These are phyloP conservation scores for Lacerta bilineata DNA, from an alignment of 2,797 vertebrate species.

Conservation along the genomic window DNA sequence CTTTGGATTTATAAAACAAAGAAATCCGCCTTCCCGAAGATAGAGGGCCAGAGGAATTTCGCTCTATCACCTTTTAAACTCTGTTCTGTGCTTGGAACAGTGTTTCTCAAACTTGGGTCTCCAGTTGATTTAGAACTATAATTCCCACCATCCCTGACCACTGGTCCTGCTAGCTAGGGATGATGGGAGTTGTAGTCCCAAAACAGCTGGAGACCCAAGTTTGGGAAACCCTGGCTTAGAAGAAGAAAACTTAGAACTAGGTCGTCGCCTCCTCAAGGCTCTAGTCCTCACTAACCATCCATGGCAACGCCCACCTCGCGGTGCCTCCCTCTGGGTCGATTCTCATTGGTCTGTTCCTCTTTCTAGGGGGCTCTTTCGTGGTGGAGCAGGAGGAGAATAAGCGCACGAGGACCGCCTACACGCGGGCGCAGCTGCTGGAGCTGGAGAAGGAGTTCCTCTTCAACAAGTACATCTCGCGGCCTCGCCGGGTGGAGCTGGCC, in stretches of 20 bases:
- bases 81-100: no score
- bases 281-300: background rate
- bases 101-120: no score
- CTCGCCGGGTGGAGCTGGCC: conserved; percentile 94
- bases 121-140: no score
- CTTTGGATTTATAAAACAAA: background rate
- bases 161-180: no score
- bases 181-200: no score
- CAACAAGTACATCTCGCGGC: conserved; percentile 97
- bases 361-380: conserved; percentile 86
- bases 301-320: no score
- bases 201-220: no score
- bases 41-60: background rate
- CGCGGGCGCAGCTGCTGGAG: conserved; percentile 94
- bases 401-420: conserved; percentile 96
- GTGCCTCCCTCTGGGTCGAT: background rate
- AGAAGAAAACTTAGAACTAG: no score
- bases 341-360: conserved; percentile 34
- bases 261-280: background rate
- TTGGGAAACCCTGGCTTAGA: no score
- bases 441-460: conserved; percentile 98
- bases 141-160: no score
- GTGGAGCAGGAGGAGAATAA: conserved; percentile 95
- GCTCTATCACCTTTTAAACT: no score
- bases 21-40: background rate